These are phyloP conservation scores for Leptinotarsa defecta DNA, from an alignment of 1,140 invertebrate genomes.

Conservation along the genomic window DNA sequence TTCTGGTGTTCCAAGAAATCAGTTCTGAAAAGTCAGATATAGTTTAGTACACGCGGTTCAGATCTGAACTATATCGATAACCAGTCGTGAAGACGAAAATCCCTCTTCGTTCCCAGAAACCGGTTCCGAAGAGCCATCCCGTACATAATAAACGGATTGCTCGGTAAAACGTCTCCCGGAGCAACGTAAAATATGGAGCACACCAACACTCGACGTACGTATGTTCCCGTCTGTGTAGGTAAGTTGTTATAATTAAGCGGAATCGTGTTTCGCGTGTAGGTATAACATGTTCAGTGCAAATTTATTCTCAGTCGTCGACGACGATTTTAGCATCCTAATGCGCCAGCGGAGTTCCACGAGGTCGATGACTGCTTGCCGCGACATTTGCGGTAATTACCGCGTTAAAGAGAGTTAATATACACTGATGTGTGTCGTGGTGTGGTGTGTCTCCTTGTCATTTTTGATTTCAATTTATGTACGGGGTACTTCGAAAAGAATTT, in stretches of 20 bases:
- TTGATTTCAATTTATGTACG: not conserved
- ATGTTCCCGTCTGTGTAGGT: conserved; percentile 31
- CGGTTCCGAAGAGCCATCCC: too few species aligned
- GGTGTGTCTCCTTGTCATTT: not conserved
- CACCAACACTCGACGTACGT: not conserved
- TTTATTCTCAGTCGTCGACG: conserved; percentile 36
- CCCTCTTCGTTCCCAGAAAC: too few species aligned
- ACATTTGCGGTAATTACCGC: conserved; percentile 29
- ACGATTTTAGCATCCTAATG: conserved; percentile 40
- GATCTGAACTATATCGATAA: too few species aligned
- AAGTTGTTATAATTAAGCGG: conserved; percentile 47
- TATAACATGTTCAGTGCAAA: conserved; percentile 45
- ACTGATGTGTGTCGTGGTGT: not conserved
- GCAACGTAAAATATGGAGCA: not conserved
- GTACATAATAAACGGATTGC: too few species aligned
- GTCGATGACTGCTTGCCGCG: conserved; percentile 28
- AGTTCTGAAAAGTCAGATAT: too few species aligned
- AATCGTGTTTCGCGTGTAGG: conserved; percentile 41
- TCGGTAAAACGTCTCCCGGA: too few species aligned
- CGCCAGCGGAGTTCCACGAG: conserved; percentile 20
- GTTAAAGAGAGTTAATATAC: conserved; percentile 30
- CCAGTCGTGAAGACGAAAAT: too few species aligned
- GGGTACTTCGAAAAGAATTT: too few species aligned
- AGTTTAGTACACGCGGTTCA: too few species aligned
- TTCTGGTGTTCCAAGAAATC: too few species aligned